Evolutionary conservation across 2,113 vertebrate genomes (phyloP).

Genomic region (Cranoglanis bouderius): DNA sequence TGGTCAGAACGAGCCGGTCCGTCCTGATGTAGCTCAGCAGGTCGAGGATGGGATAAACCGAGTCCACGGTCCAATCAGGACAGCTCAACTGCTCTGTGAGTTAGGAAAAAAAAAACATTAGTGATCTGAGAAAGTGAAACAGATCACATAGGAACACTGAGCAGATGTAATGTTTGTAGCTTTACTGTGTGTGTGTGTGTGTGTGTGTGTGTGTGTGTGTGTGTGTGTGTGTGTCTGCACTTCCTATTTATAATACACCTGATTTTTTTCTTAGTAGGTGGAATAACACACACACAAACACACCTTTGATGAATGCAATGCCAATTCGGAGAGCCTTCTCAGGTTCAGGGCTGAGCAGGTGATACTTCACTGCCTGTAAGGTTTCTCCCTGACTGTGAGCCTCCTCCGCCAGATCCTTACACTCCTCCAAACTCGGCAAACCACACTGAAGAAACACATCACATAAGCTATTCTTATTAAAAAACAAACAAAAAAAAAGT

Average conservation of each 20-base stretch:
- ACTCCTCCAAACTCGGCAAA: conserved; percentile 83
- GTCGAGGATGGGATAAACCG: conserved; percentile 82
- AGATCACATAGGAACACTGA: background rate
- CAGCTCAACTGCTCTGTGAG: conserved; percentile 80
- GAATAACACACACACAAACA: background rate
- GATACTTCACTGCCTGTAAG: conserved; percentile 84
- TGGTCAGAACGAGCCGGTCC: conserved; percentile 81
- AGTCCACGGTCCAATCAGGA: conserved; percentile 87
- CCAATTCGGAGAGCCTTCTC: conserved; percentile 87
- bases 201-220: no score
- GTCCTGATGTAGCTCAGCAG: conserved; percentile 92
- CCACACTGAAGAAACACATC: conserved; percentile 79
- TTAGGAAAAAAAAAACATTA: conserved; percentile 29
- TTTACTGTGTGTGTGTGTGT: background rate
- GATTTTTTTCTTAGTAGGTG: background rate
- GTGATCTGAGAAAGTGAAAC: background rate
- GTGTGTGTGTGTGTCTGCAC: no score
- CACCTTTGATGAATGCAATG: conserved; percentile 88
- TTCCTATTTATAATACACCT: background rate
- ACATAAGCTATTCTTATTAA: conserved; percentile 7
- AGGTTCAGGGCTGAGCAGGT: conserved; percentile 86
- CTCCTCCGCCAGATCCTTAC: conserved; percentile 78
- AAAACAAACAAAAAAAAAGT: no score
- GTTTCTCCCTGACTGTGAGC: conserved; percentile 73
- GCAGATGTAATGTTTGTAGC: background rate